phyloP scores from a whole-genome alignment of 2,888 invertebrate genomes.

The Steromphala cineraria region DNA sequence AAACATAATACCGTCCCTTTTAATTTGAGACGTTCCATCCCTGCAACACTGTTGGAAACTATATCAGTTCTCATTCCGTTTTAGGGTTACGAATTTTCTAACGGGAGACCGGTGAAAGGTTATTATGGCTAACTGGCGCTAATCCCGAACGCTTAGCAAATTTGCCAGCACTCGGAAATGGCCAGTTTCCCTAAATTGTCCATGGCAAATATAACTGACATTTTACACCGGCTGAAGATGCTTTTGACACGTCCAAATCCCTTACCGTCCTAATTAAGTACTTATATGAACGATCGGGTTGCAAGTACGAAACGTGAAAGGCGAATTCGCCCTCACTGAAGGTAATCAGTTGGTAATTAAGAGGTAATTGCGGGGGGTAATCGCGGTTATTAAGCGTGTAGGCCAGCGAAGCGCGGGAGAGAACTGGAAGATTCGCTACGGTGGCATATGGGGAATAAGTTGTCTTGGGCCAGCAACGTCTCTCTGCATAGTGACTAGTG shows the following conservation, averaged over 20 bases:
- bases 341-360: background rate
- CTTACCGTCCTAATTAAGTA: background rate
- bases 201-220: slow-evolving; percentile 2
- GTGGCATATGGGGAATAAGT: background rate
- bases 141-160: background rate
- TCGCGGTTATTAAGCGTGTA: background rate
- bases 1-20: no score
- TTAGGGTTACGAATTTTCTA: no score
- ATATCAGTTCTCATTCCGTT: no score
- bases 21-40: no score
- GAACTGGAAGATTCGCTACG: background rate
- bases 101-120: background rate
- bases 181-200: background rate
- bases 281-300: background rate
- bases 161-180: background rate
- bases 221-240: background rate
- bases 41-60: no score
- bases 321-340: background rate
- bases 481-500: no score
- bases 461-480: background rate
- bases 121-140: background rate
- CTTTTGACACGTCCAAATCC: background rate
- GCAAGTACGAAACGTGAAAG: background rate
- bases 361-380: background rate
- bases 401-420: background rate